Percentiles rank a stretch among this genome's conserved stretches.
Conservation (phyloP, 2,797 vertebrate species). For the Forpus xanthops region DNA sequence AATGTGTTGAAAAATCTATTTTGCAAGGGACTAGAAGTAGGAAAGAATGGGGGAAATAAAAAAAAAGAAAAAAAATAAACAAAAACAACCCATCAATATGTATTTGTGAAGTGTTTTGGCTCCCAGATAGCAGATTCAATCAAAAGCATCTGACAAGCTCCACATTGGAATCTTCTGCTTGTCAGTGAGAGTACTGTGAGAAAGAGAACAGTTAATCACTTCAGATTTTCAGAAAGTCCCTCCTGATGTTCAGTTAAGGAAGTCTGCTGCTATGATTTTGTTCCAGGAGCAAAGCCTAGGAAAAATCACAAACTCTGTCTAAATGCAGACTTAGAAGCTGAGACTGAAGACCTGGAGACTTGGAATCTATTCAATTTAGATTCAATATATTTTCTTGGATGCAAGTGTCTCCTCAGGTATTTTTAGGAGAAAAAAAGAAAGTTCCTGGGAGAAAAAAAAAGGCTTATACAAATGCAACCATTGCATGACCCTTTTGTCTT, state of each 20-base stretch:
- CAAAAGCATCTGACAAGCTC: slow-evolving; percentile 46
- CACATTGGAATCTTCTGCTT: slow-evolving; percentile 24
- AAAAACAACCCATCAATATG: background rate
- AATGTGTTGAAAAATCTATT: background rate
- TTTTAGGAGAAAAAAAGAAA: too few species aligned
- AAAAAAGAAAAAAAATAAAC: background rate
- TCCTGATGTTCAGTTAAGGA: slow-evolving; percentile 24
- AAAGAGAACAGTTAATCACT: slow-evolving; percentile 42
- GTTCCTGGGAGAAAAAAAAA: too few species aligned
- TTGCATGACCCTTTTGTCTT: too few species aligned
- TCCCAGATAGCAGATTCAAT: slow-evolving; percentile 36
- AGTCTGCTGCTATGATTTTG: background rate
- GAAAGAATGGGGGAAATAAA: background rate
- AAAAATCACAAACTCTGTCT: background rate
- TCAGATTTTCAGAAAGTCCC: background rate
- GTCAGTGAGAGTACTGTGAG: slow-evolving; percentile 13
- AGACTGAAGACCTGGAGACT: background rate
- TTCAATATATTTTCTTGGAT: too few species aligned
- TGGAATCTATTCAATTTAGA: background rate
- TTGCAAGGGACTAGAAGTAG: background rate
- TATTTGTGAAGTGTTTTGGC: slow-evolving; percentile 33
- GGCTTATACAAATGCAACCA: too few species aligned
- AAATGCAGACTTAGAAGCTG: background rate
- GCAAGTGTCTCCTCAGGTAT: too few species aligned
- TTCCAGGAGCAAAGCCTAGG: background rate